phyloP scores from a whole-genome alignment of 2,888 invertebrate genomes.

The Oscheius sp. region DNA sequence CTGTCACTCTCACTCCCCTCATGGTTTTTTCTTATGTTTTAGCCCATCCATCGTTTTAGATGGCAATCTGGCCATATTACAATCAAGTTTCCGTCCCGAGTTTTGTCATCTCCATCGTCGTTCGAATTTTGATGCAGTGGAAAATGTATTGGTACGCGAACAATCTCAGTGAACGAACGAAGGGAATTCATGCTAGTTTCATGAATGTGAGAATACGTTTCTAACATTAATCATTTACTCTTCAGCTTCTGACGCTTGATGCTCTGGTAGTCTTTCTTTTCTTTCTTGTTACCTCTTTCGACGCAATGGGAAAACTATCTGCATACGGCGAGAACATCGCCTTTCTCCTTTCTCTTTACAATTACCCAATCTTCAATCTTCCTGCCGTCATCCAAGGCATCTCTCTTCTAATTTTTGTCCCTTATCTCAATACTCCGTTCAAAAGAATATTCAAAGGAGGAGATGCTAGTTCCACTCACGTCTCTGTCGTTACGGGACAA shows the following conservation, averaged over 20 bases:
- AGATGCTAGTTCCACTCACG: neutral
- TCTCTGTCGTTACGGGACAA: neutral
- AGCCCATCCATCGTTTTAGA: neutral
- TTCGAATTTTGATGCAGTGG: neutral
- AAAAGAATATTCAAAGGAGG: neutral
- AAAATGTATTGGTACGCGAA: neutral
- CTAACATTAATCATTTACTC: neutral
- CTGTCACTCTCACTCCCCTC: neutral
- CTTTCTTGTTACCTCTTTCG: neutral
- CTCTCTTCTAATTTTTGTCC: neutral
- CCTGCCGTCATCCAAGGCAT: neutral
- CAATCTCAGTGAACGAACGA: neutral
- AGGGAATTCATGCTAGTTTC: neutral
- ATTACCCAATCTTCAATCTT: neutral
- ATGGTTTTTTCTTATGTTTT: neutral
- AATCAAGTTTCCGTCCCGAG: neutral
- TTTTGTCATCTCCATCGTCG: neutral
- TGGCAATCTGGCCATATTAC: conserved; percentile 1
- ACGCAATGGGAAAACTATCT: neutral
- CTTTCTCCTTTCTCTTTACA: neutral
- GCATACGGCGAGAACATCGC: neutral
- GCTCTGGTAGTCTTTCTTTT: neutral
- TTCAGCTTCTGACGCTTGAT: conserved; percentile 1
- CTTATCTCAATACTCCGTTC: neutral
- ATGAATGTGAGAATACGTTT: neutral